A percentile compares a stretch with the other conserved stretches of the same genome.
These are phyloP conservation scores for Phenganax marumi DNA, from an alignment of 92 coral and sea anemone genomes.

Conservation along the genomic window DNA sequence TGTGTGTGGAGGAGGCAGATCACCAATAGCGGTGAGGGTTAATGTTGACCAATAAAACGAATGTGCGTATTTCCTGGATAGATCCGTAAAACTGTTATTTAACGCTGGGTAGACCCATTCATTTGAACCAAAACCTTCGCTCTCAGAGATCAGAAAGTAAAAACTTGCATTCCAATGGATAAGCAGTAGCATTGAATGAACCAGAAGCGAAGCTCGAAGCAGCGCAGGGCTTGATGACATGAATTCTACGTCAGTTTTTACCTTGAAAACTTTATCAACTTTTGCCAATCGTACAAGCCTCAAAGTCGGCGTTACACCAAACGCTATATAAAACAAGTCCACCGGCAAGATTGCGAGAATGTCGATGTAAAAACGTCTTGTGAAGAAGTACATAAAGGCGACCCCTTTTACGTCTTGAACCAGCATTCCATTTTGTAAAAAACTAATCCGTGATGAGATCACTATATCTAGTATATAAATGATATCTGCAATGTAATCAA, in stretches of 20 bases:
- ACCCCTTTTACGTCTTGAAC: slow-evolving; percentile 29
- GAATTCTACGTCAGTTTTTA: slow-evolving; percentile 82
- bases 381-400: slow-evolving; percentile 27
- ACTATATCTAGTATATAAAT: slow-evolving; percentile 23
- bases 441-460: slow-evolving; percentile 37
- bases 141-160: slow-evolving; percentile 32
- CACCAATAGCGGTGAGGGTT: slow-evolving; percentile 34
- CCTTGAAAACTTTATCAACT: slow-evolving; percentile 72
- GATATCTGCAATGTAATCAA: slow-evolving; percentile 21
- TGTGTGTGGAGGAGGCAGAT: slow-evolving; percentile 23
- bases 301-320: slow-evolving; percentile 67
- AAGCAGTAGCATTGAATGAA: slow-evolving; percentile 30
- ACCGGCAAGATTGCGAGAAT: slow-evolving; percentile 16
- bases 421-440: slow-evolving; percentile 27
- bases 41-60: slow-evolving; percentile 41
- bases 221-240: slow-evolving; percentile 87
- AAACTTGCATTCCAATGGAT: slow-evolving; percentile 41
- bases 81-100: slow-evolving; percentile 26
- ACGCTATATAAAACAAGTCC: slow-evolving; percentile 55
- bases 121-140: slow-evolving; percentile 29
- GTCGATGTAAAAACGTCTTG: slow-evolving; percentile 17
- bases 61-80: slow-evolving; percentile 24
- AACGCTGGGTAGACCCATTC: slow-evolving; percentile 39
- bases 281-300: slow-evolving; percentile 76
- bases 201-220: slow-evolving; percentile 52